Percentiles rank a stretch among this genome's conserved stretches.
phyloP scores from a whole-genome alignment of 1,140 invertebrate species.

The Lethocerus indicus region DNA sequence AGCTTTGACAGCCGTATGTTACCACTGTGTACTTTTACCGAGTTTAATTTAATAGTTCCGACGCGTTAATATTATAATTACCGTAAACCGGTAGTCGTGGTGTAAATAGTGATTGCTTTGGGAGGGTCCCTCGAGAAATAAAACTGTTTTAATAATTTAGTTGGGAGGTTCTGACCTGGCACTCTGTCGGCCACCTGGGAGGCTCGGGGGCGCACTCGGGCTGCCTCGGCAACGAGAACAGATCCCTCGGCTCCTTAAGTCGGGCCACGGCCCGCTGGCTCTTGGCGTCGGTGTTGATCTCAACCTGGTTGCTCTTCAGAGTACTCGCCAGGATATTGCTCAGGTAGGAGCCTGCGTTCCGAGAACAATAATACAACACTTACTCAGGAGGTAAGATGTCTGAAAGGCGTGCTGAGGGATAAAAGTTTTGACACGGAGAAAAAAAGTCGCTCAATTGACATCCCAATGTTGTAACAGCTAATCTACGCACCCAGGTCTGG shows the following conservation, averaged over 20 bases:
- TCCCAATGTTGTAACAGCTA: too few relatives aligned
- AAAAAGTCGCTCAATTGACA: too few relatives aligned
- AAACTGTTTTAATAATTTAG: not conserved
- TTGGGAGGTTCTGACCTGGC: constrained; percentile 39
- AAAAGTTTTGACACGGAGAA: too few relatives aligned
- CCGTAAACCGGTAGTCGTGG: not conserved
- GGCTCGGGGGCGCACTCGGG: constrained; percentile 49
- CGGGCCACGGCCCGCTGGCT: constrained; percentile 39
- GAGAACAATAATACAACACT: not conserved
- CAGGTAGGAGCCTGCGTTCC: constrained; percentile 30
- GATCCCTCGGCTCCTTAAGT: constrained; percentile 43
- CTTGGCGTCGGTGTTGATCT: constrained; percentile 42
- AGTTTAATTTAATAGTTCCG: not conserved
- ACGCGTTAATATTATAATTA: not conserved
- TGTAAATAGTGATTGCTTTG: not conserved
- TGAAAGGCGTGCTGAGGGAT: too few relatives aligned
- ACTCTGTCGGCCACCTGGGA: constrained; percentile 74
- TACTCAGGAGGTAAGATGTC: not conserved
- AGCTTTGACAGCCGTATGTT: not conserved
- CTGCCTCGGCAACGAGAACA: constrained; percentile 47
- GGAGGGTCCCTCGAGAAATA: not conserved
- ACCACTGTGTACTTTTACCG: not conserved
- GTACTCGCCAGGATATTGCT: constrained; percentile 35
- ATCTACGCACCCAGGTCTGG: too few relatives aligned
- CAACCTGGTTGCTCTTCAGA: constrained; percentile 43